Conservation (phyloP, 2,797 vertebrate species). For the Petrocephalus sullivani region DNA sequence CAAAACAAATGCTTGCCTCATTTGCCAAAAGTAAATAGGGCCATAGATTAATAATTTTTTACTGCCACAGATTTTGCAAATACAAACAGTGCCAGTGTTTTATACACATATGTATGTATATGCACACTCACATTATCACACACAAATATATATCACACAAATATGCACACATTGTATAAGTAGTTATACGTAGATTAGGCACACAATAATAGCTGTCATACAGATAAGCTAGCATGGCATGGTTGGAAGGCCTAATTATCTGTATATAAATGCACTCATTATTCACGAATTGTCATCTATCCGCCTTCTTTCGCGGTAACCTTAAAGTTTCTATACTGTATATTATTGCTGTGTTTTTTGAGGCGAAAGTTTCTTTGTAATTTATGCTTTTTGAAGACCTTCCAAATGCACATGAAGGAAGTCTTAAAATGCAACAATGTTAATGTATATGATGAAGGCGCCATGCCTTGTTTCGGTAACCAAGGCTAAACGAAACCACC, state of each 20-base stretch:
- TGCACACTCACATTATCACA: neutral
- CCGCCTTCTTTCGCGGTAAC: neutral
- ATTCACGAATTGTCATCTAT: neutral
- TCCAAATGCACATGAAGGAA: neutral
- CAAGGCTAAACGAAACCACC: neutral
- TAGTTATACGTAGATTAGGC: neutral
- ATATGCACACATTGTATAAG: neutral
- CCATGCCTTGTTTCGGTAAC: neutral
- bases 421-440: neutral
- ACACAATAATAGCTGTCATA: neutral
- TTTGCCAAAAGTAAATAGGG: neutral
- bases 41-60: neutral
- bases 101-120: neutral
- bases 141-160: neutral
- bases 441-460: neutral
- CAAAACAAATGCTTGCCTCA: neutral
- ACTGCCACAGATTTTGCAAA: neutral
- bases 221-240: neutral
- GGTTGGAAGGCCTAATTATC: neutral
- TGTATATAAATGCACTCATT: neutral
- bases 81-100: neutral
- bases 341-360: constrained; percentile 22
- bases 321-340: neutral
- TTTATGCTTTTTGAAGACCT: constrained; percentile 4
- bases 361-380: neutral